Percentiles rank a stretch among this genome's conserved stretches.
phyloP scores from a whole-genome alignment of 2,113 vertebrate species.

The Thymallus thymallus region DNA sequence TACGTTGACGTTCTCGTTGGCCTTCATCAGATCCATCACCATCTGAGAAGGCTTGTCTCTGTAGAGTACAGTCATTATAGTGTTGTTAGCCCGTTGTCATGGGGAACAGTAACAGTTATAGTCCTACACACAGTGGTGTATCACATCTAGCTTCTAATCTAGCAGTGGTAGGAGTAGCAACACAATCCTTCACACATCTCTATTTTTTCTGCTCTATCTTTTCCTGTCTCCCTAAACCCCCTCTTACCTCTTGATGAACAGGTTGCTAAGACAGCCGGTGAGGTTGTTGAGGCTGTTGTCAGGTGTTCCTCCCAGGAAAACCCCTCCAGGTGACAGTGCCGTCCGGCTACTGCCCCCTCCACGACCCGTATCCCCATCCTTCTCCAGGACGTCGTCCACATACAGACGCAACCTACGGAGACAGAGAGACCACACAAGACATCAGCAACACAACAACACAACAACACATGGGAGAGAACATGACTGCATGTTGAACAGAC shows the following conservation, averaged over 20 bases:
- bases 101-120: no score
- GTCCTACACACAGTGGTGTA: no score
- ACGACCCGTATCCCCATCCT: accelerated
- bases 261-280: slow-evolving; percentile 87
- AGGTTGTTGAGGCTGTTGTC: slow-evolving; percentile 62
- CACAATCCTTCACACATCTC: neutral
- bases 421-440: neutral
- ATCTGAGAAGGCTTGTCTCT: slow-evolving; percentile 67
- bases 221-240: no score
- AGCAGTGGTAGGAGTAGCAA: no score
- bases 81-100: neutral
- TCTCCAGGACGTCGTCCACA: slow-evolving; percentile 81
- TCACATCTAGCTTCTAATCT: no score
- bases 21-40: slow-evolving; percentile 80
- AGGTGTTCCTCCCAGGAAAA: slow-evolving; percentile 78
- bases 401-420: slow-evolving; percentile 80
- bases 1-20: slow-evolving; percentile 69
- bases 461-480: no score
- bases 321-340: neutral
- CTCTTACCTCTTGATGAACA: slow-evolving; percentile 83
- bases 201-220: neutral
- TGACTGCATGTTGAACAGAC: no score
- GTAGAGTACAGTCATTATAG: neutral
- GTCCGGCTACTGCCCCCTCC: neutral
- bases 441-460: no score